Evolutionary conservation across 1,140 invertebrate genomes (phyloP).

Genomic region (Leptonema lineaticorne): DNA sequence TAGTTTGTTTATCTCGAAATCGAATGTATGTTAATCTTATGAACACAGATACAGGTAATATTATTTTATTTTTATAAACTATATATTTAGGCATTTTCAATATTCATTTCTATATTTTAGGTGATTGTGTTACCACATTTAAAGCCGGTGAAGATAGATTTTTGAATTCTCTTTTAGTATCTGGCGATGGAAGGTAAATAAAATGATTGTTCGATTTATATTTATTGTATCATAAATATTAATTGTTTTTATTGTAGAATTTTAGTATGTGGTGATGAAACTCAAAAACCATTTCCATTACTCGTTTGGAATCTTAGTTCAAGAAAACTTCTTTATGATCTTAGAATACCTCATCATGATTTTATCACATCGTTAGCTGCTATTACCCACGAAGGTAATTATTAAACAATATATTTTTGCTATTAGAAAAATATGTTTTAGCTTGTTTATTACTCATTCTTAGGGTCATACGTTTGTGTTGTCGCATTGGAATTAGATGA

Average conservation of each 20-base stretch:
- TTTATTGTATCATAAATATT: neutral
- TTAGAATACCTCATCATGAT: slow-evolving; percentile 85
- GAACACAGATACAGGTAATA: slow-evolving; percentile 70
- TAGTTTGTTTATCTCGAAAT: slow-evolving; percentile 81
- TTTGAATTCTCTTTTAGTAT: slow-evolving; percentile 83
- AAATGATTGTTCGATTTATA: neutral
- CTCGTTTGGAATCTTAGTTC: slow-evolving; percentile 85
- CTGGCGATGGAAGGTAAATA: slow-evolving; percentile 75
- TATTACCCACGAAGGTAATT: slow-evolving; percentile 77
- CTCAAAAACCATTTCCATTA: slow-evolving; percentile 86
- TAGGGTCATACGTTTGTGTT: slow-evolving; percentile 67
- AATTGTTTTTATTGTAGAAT: slow-evolving; percentile 55
- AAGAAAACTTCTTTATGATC: slow-evolving; percentile 80
- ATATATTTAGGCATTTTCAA: neutral
- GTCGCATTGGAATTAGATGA: slow-evolving; percentile 78
- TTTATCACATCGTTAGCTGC: slow-evolving; percentile 80
- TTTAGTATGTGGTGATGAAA: slow-evolving; percentile 87
- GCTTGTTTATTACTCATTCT: neutral
- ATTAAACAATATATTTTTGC: slow-evolving; percentile 1
- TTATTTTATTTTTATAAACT: neutral
- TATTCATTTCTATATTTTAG: slow-evolving; percentile 43
- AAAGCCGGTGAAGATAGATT: slow-evolving; percentile 87
- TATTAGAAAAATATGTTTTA: neutral
- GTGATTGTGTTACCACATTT: slow-evolving; percentile 84
- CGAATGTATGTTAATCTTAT: slow-evolving; percentile 90